phyloP scores from a whole-genome alignment of 2,888 invertebrate species.

The Dicycla oo region DNA sequence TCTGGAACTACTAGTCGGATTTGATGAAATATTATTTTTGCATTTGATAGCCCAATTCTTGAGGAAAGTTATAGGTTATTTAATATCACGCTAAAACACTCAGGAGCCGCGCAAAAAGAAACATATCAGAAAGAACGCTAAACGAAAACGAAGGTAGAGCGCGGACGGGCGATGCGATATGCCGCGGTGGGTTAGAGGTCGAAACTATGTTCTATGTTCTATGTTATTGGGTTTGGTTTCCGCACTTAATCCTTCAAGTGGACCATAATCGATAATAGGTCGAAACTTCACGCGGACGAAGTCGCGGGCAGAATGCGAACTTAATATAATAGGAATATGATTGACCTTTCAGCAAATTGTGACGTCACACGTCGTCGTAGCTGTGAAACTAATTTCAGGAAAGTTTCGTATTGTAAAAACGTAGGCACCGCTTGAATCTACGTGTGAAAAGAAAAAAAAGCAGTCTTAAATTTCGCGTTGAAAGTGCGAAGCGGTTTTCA shows the following conservation, averaged over 20 bases:
- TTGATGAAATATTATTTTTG: too few species aligned
- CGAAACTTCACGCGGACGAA: too few species aligned
- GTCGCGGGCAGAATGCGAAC: neutral
- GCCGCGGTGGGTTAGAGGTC: accelerated
- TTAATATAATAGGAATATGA: neutral
- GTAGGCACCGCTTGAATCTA: neutral
- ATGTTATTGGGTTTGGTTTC: too few species aligned
- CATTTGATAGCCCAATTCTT: too few species aligned
- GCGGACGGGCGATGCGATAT: neutral
- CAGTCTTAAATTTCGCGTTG: neutral
- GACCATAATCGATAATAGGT: too few species aligned
- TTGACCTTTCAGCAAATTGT: conserved; percentile 14
- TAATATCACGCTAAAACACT: too few species aligned
- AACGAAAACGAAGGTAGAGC: neutral
- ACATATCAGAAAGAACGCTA: neutral
- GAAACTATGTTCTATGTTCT: too few species aligned
- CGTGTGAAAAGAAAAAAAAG: neutral
- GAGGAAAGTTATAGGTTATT: too few species aligned
- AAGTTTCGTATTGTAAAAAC: neutral
- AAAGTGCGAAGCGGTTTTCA: neutral
- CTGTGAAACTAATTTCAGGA: neutral
- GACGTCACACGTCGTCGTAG: neutral
- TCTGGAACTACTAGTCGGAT: too few species aligned
- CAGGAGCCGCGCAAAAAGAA: neutral
- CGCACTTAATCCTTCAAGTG: too few species aligned